Evolutionary conservation across 1,140 invertebrate species (phyloP), one percentile per base, ranked within the genome.

Genomic region (Monomorium pharaonis): DNA sequence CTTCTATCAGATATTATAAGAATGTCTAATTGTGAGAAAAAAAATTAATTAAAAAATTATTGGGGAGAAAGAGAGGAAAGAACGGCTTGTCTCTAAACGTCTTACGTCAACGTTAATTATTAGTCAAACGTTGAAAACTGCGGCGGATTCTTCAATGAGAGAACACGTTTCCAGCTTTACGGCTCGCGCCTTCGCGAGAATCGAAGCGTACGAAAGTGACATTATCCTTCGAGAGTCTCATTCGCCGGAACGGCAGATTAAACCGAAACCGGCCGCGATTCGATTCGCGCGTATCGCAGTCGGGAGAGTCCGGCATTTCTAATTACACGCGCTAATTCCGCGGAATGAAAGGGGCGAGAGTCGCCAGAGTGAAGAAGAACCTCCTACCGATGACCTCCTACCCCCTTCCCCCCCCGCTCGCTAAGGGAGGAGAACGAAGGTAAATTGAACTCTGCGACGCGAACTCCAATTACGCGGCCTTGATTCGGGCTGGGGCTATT

Each of bases 391-490:
- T 81, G 65, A 72, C 24, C 37, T 81, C 44, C 3, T 65, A 21
- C 37, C 9, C 47, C 1, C 24, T 10, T 7, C 1, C 42, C 7
- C n/a, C 18, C 18, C 18, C n/a, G n/a, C 49, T 16, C 24, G 30
- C 0, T 14, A 21, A 30, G 51, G 7, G n/a, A 30, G 44, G n/a
- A 33, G 27, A 30, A 51, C 21, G 77, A 60, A 62, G 56, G 51
- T 67, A 81, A 72, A 81, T 86, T 62, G 62, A 67, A 80, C 62
- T 77, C 44, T 24, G 44, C 56, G 70, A 85, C 49, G 54, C 63
- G 69, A 84, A 81, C 65, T 80, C 76, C 85, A 84, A 86, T 86
- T 86, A 86, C 85, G 44, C 30, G 70, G 37, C 62, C 69, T 86
- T 84, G 84, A 78, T 78, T 78, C 75, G 37, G 27, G 18, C 7